Evolutionary conservation across 2,888 invertebrate species (phyloP).

Genomic region (Aporophyla lueneburgensis): DNA sequence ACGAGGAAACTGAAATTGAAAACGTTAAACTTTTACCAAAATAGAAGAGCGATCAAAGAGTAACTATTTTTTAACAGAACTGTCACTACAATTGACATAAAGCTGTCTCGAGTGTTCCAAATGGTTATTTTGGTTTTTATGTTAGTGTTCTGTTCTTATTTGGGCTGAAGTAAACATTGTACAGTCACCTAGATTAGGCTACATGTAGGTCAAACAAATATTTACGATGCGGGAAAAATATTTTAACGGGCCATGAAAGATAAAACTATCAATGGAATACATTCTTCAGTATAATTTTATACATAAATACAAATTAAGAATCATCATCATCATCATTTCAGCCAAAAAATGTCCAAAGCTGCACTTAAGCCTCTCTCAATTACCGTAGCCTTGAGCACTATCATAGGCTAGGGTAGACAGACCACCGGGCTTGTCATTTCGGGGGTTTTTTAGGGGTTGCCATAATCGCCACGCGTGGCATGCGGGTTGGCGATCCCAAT

Average conservation of each 20-base stretch:
- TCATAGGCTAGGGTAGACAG: too few species aligned
- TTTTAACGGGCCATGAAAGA: not conserved
- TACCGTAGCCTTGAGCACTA: too few species aligned
- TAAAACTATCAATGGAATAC: not conserved
- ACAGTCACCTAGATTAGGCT: not conserved
- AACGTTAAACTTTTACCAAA: constrained; percentile 44
- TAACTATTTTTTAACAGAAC: constrained; percentile 32
- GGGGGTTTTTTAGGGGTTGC: too few species aligned
- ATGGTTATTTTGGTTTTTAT: constrained; percentile 20
- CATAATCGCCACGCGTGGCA: too few species aligned
- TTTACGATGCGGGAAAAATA: not conserved
- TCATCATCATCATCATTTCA: too few species aligned
- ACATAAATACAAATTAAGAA: not conserved
- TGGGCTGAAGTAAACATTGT: not conserved
- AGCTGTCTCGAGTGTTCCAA: constrained; percentile 13
- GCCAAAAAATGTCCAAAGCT: too few species aligned
- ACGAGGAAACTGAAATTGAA: constrained; percentile 26
- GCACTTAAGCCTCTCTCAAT: too few species aligned
- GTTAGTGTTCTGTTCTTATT: not conserved
- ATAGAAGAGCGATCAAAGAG: constrained; percentile 52
- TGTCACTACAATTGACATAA: constrained; percentile 48
- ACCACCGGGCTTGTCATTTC: too few species aligned
- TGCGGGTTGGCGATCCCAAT: too few species aligned
- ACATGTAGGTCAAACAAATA: not conserved
- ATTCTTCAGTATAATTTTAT: not conserved